Conservation (phyloP, 2,888 invertebrate species). For the Emmelina monodactyla region DNA sequence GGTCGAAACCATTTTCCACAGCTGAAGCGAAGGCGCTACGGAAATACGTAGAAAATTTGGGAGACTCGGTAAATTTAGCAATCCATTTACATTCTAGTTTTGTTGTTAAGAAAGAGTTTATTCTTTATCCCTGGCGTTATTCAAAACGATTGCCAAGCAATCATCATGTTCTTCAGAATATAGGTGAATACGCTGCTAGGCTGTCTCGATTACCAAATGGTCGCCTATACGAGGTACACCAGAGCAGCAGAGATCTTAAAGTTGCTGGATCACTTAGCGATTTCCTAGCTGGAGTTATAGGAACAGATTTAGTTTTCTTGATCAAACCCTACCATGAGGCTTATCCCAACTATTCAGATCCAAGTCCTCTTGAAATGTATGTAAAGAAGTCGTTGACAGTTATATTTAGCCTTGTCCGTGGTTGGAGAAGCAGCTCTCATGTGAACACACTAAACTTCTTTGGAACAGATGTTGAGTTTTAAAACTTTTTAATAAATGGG, state of each 20-base stretch:
- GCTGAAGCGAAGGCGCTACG: constrained; percentile 44
- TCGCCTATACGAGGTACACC: constrained; percentile 51
- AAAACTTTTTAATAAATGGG: constrained; percentile 3
- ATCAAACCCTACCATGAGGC: constrained; percentile 42
- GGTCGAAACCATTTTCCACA: constrained; percentile 42
- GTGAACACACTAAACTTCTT: constrained; percentile 50
- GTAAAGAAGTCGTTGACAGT: constrained; percentile 34
- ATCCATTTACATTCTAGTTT: constrained; percentile 52
- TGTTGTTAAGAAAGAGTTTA: constrained; percentile 44
- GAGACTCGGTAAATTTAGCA: constrained; percentile 33
- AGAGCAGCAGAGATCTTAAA: constrained; percentile 41
- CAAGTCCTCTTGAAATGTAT: constrained; percentile 26
- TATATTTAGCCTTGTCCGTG: constrained; percentile 42
- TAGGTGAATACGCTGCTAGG: constrained; percentile 54
- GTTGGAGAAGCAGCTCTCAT: constrained; percentile 51
- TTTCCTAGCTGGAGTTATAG: constrained; percentile 46
- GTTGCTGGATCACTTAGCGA: constrained; percentile 49
- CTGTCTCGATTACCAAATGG: constrained; percentile 42
- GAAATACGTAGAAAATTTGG: constrained; percentile 35
- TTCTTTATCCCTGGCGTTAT: constrained; percentile 54
- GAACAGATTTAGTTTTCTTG: constrained; percentile 46
- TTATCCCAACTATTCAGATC: constrained; percentile 30
- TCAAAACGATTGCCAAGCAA: constrained; percentile 42
- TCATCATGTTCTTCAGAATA: constrained; percentile 38
- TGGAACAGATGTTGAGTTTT: constrained; percentile 48